These are phyloP conservation scores for Halocaridina rubra DNA, from an alignment of 2,888 invertebrate species.

Conservation along the genomic window DNA sequence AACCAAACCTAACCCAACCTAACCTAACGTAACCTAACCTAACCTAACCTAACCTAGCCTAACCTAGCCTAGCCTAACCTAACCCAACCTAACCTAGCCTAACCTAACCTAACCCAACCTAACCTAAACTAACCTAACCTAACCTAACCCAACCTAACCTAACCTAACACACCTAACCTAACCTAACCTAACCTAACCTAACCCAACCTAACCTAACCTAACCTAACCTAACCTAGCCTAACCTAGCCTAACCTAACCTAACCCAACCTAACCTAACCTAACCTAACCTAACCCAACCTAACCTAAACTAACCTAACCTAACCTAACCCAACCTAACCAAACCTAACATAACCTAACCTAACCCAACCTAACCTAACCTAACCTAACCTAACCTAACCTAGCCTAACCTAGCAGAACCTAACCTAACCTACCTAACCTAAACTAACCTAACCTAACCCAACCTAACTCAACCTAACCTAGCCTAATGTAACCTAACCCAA, in stretches of 20 bases:
- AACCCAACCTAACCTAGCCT: conserved; percentile 2
- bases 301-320: conserved; percentile 66
- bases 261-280: conserved; percentile 32
- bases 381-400: neutral
- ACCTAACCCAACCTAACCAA: conserved; percentile 62
- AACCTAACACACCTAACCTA: neutral
- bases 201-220: conserved; percentile 65
- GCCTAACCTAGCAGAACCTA: neutral
- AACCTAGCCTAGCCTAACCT: conserved; percentile 24
- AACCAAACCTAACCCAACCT: conserved; percentile 14
- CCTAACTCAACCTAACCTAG: neutral
- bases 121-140: conserved; percentile 4
- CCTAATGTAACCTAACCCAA: neutral
- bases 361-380: neutral
- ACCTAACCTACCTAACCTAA: neutral
- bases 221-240: conserved; percentile 66
- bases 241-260: conserved; percentile 54
- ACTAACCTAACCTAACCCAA: neutral
- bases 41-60: conserved; percentile 29
- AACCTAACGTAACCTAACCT: conserved; percentile 20
- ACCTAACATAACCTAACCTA: conserved; percentile 12
- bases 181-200: conserved; percentile 8
- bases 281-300: conserved; percentile 65
- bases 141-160: conserved; percentile 13
- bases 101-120: conserved; percentile 11